A percentile compares a stretch with the other conserved stretches of the same genome.
Conservation (phyloP, 2,888 invertebrate species). For the Leuctra nigra region DNA sequence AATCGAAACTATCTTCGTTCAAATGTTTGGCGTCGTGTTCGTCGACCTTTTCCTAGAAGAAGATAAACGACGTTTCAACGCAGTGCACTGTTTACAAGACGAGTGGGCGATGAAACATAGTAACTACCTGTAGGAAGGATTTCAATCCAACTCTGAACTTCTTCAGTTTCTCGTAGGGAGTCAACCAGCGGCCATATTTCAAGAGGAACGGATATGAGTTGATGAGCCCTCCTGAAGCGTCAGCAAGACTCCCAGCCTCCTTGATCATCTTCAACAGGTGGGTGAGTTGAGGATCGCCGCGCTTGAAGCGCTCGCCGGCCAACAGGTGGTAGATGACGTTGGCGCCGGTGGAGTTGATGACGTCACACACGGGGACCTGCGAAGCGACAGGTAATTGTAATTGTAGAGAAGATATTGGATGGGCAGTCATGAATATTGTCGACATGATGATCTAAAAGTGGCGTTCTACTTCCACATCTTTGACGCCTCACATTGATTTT, state of each 20-base stretch:
- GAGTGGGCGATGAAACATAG: too few species aligned
- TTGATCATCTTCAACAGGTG: conserved; percentile 7
- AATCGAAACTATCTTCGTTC: neutral
- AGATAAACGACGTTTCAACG: too few species aligned
- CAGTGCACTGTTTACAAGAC: too few species aligned
- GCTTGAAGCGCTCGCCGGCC: conserved; percentile 15
- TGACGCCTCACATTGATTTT: too few species aligned
- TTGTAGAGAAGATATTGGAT: too few species aligned
- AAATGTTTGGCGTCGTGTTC: conserved; percentile 2
- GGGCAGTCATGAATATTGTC: too few species aligned
- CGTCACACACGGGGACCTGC: conserved; percentile 8
- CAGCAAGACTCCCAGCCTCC: neutral
- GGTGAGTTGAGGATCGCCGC: conserved; percentile 5
- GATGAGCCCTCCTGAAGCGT: neutral
- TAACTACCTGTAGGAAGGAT: neutral
- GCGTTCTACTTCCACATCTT: too few species aligned
- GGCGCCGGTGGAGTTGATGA: conserved; percentile 18
- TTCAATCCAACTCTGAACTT: neutral
- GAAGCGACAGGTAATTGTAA: too few species aligned
- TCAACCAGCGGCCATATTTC: conserved; percentile 6
- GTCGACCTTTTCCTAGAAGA: conserved; percentile 6
- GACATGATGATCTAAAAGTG: too few species aligned
- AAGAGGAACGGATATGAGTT: neutral
- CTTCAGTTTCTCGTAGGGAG: neutral
- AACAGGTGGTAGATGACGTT: conserved; percentile 22